Percentiles rank a stretch among this genome's conserved stretches.
Conservation (phyloP, 2,797 vertebrate genomes). For the Lagodon rhomboides region DNA sequence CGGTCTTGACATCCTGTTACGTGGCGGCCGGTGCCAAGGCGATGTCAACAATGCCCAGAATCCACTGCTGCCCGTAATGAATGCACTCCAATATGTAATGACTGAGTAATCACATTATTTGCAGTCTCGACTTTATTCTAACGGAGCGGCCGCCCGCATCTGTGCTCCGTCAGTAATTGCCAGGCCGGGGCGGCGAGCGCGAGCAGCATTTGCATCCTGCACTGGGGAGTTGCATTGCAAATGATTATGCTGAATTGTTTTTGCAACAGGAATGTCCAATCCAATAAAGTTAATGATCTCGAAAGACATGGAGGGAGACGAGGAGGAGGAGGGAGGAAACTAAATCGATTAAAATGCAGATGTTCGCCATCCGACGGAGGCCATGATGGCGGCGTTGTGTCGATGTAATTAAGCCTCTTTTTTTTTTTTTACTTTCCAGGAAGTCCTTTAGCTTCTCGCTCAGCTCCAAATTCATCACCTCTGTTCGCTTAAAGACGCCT, state of each 20-base stretch:
- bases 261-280: slow-evolving; percentile 84
- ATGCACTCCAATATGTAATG: slow-evolving; percentile 82
- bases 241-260: slow-evolving; percentile 87
- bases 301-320: slow-evolving; percentile 72
- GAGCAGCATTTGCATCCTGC: slow-evolving; percentile 78
- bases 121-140: slow-evolving; percentile 80
- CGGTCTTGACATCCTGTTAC: slow-evolving; percentile 74
- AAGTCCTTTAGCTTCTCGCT: slow-evolving; percentile 18
- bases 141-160: slow-evolving; percentile 75
- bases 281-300: slow-evolving; percentile 88
- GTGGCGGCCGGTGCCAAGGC: slow-evolving; percentile 67
- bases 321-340: slow-evolving; percentile 47
- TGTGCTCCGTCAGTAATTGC: slow-evolving; percentile 82
- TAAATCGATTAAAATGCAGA: slow-evolving; percentile 84
- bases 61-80: slow-evolving; percentile 79
- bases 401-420: slow-evolving; percentile 54
- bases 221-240: slow-evolving; percentile 79
- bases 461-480: slow-evolving; percentile 24
- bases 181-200: slow-evolving; percentile 63
- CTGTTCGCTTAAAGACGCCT: neutral
- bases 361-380: slow-evolving; percentile 63
- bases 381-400: slow-evolving; percentile 27
- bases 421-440: slow-evolving; percentile 33
- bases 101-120: slow-evolving; percentile 86
- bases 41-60: slow-evolving; percentile 81